Evolutionary conservation across 1,140 invertebrate species (phyloP).

Genomic region (Lanistes nyassanus): DNA sequence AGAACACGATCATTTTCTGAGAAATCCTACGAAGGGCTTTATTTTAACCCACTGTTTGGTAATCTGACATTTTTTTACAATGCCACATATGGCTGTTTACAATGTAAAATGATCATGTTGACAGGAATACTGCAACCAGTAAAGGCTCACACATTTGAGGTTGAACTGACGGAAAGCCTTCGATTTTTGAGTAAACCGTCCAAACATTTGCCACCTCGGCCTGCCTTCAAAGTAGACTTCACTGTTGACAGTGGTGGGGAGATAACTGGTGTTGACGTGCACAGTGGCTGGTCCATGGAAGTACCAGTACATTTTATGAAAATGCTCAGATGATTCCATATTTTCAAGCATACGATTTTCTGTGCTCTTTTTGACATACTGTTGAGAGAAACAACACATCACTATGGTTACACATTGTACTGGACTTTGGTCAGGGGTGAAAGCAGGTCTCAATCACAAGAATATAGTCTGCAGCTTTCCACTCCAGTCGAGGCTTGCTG

Average conservation of each 20-base stretch:
- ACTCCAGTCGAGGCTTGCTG: too few species aligned
- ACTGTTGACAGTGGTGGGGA: background rate
- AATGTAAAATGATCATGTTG: conserved; percentile 12
- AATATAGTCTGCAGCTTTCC: too few species aligned
- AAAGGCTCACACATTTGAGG: background rate
- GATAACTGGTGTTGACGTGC: conserved; percentile 4
- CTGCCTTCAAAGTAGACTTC: background rate
- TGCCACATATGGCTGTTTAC: background rate
- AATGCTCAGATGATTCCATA: background rate
- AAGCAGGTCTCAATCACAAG: too few species aligned
- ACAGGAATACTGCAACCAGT: conserved; percentile 7
- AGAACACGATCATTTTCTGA: background rate
- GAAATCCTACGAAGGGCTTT: conserved; percentile 6
- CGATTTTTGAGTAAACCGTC: conserved; percentile 14
- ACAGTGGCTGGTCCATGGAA: conserved; percentile 13
- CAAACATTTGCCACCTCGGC: background rate
- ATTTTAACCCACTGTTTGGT: background rate
- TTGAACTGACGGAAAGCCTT: conserved; percentile 18
- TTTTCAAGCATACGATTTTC: too few species aligned
- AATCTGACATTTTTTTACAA: conserved; percentile 3
- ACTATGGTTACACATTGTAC: too few species aligned
- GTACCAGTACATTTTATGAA: conserved; percentile 4
- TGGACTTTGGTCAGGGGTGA: too few species aligned
- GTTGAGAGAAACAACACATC: too few species aligned
- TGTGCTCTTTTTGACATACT: too few species aligned